These are phyloP conservation scores for Lamellibrachia satsuma DNA, from an alignment of 2,888 invertebrate genomes.

Conservation along the genomic window DNA sequence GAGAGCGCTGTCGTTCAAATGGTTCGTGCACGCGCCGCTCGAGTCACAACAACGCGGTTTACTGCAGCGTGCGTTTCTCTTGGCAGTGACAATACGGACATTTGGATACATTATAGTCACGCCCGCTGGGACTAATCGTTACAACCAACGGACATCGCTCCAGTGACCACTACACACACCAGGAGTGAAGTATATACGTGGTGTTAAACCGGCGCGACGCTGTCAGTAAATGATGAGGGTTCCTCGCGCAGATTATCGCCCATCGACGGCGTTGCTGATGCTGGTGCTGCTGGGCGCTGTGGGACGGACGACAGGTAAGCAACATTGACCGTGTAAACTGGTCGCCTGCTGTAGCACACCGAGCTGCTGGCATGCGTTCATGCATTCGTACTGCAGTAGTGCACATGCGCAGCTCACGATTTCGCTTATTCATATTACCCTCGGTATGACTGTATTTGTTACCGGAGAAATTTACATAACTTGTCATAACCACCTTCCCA, in stretches of 20 bases:
- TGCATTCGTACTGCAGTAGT: neutral
- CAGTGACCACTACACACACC: neutral
- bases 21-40: neutral
- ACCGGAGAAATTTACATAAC: neutral
- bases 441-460: neutral
- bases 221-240: neutral
- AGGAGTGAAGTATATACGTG: neutral
- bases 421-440: neutral
- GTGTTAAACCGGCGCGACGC: neutral
- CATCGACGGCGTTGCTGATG: neutral
- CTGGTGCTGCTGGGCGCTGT: neutral
- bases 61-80: neutral
- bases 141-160: neutral
- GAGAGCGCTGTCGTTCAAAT: neutral
- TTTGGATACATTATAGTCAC: neutral
- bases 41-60: neutral
- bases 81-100: neutral
- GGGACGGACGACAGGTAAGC: neutral
- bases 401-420: neutral
- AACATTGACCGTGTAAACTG: neutral
- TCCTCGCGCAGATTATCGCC: neutral
- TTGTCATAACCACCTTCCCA: too few species aligned
- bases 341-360: neutral
- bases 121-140: neutral
- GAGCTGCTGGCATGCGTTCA: neutral